Conservation (phyloP, 2,113 vertebrate genomes). For the human region GRCh38 chr4:87314501-87315000, state of each 20-base stretch:
- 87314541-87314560: background rate
- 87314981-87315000: background rate
- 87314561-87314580: background rate
- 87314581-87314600: background rate
- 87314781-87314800: background rate
- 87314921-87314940: conserved; percentile 10
- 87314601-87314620: background rate
- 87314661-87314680: background rate
- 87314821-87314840: background rate
- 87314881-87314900: conserved; percentile 28
- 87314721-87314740: background rate
- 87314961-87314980: background rate
- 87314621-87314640: background rate
- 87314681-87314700: background rate
- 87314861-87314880: background rate
- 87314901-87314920: background rate
- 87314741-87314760: background rate
- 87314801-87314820: background rate
- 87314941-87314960: background rate
- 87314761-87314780: background rate
- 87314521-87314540: background rate
- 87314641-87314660: background rate
- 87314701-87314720: background rate
- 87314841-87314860: background rate
- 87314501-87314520: background rate